Evolutionary conservation across 1,140 invertebrate genomes (phyloP), one percentile per base, ranked within the genome.

Genomic region (Metaphire vulgaris): DNA sequence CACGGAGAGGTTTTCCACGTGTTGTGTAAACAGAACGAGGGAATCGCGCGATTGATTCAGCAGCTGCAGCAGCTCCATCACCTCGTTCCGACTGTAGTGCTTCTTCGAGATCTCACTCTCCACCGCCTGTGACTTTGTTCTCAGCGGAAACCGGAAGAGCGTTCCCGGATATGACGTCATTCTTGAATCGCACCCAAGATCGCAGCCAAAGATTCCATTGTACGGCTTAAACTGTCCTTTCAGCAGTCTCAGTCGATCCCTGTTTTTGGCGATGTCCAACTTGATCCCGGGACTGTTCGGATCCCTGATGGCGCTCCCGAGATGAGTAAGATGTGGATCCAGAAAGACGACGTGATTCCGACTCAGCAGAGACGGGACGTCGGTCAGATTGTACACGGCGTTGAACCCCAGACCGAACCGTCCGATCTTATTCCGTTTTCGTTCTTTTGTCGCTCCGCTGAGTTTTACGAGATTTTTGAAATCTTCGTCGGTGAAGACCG

Each of bases 321-420:
- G 74, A 75, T 82, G 77, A 30, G 75, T 80, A 21, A 71, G 72
- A 72, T 85, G 83, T 0, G 84, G 84, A 77, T 85, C 84, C 80
- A 85, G 84, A 16, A 84, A 81, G 1, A 83, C 82, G 28, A 84
- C 32, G 30, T 76, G 79, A 64, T 81, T 70, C 15, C 80, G 76
- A 70, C 81, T 82, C 1, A 85, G 34, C 75, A 85, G 83, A 71
- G 80, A 81, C 28, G 83, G 83, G 14, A 83, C 81, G 77, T 85
- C 84, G 33, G 83, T 84, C 33, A 84, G 68, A 66, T 84, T 84
- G 74, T 84, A 85, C 15, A 84, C 83, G 29, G 83, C 65, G 76
- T 82, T 82, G 75, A 85, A 85, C 12, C 83, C 83, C 0, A 84
- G 73, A 65, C 83, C 83, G 80, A 85, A 85, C 67, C 80, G 80